Base-by-base conservation (phyloP, 2,888 invertebrate genomes). In the Limnephilus auricula region DNA sequence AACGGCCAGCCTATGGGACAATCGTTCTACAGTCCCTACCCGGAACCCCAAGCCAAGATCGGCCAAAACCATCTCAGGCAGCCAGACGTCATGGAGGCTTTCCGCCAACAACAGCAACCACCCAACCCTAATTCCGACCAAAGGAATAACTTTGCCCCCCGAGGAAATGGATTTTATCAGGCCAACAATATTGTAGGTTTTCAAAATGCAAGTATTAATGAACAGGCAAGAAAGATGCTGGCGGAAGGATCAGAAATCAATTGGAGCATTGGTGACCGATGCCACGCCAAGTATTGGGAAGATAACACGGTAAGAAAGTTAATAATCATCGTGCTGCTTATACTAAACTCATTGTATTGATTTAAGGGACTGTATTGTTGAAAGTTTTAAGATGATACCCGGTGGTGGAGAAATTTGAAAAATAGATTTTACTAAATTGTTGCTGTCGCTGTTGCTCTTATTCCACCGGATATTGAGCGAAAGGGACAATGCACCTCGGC, bases 231-330 rank as follows among this genome's bases (percentile, higher is more conserved):
- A 31, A 96, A 96, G 37, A 95, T 96, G 96, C 94, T 96, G 32
- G 96, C 95, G n/a, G 96, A 95, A 93, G 96, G 96, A 0, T 95
- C 95, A 86, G 92, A 93, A 80, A 95, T 95, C 94, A 96, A 96
- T 93, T 98, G 98, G 98, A 97, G 97, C 94, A 95, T 97, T 89
- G 98, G 98, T 18, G 98, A 98, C 94, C 96, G 97, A 92, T 98
- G 98, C 94, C 96, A 98, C 95, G 99, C 99, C 12, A 98, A 98
- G 94, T 99, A 99, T 95, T 99, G 99, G 99, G 98, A 99, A 94
- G 99, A 99, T 95, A 97, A 98, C 94, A 97, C 97, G 95, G 98
- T 98, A 94, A 96, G 96, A 90, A 25, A n/a, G 6, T 65, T 25
- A 9, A 9, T 25, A 65, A 25, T 65, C 6, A 25, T n/a, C n/a